Base-by-base conservation (phyloP, 1,140 invertebrate genomes). In the Limonius californicus region DNA sequence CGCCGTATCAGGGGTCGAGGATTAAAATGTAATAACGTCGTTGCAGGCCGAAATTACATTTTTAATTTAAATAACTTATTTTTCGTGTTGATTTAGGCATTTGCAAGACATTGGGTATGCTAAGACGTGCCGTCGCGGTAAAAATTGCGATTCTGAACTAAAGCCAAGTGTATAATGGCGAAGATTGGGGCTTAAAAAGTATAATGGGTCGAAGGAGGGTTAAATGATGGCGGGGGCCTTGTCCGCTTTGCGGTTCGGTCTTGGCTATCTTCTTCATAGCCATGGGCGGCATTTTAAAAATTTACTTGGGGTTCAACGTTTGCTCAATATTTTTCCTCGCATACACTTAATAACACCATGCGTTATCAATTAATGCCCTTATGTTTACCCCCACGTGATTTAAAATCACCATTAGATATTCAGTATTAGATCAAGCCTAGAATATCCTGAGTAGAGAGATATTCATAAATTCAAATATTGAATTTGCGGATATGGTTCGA, bases 41-140 rank as follows among this genome's bases (percentile, higher is more conserved):
- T 65, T 70, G 69, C 66, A 68, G 65, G 71, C 62, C 65, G 79
- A 84, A 81, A 82, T 84, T 83, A 83, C 80, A 82, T 82, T 84
- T 84, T 84, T 84, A 84, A 84, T 84, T 84, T 83, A 80, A 82
- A 81, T 75, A 80, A 82, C 80, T 82, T 83, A 81, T 83, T 82
- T 82, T 81, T 81, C 79, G 80, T 84, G 82, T 84, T 84, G 82
- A 83, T 84, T 81, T 82, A 83, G 80, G 81, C 79, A 78, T 79
- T 77, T 72, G 59, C 59, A 68, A 73, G 76, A 70, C 76, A 74
- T 72, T 74, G 78, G 77, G 77, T 75, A 76, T 74, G 75, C 74
- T 79, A 78, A 79, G 81, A 83, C 81, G 82, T 83, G 81, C 82
- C 80, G 77, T 79, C 79, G 77, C 79, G 77, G 79, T 78, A 81